Evolutionary conservation across 2,797 vertebrate genomes (phyloP), one percentile per base, ranked within the genome.

Genomic region (Platyrinchus mystaceus): DNA sequence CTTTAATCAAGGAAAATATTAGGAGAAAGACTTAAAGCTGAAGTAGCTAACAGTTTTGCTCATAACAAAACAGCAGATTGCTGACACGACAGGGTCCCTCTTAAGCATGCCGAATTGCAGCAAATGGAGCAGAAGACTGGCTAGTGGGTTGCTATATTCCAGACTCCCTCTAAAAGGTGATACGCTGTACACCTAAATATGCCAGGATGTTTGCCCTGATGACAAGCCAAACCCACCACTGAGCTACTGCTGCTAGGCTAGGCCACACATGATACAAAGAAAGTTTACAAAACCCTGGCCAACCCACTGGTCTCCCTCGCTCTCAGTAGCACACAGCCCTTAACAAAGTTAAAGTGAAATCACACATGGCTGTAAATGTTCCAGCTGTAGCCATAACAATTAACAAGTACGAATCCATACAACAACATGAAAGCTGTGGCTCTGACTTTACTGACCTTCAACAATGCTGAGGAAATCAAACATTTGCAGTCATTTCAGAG

Each of bases 71-170:
- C 53, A 88, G 83, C 95, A 97, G 95, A 92, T 94, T 97, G 96
- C 94, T 87, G 67, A 90, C 94, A 94, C 94, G 3, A 84, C 7
- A 28, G 93, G 93, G 80, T 58, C 80, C 84, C 95, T 92, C 84
- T 55, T 6, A 70, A 84, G 32, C 43, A 32, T 37, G 63, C 59
- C 0, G 22, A 82, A 89, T 10, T 71, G 59, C 39, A 87, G 92
- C 87, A 97, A 97, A 96, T 96, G 85, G 89, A 96, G 92, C 92
- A 95, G 94, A 96, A 96, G 93, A 91, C 67, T 47, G 80, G 83
- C 80, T 86, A 92, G 90, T 85, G 66, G 56, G 85, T 53, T 94
- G 83, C 66, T 77, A 2, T 12, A 68, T n/a, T 81, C 70, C 91
- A 82, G 59, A 90, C 41, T 91, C 52, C 59, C 9, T 4, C 19